Base-by-base conservation (phyloP, 2,797 vertebrate genomes). In the Macropodus opercularis region DNA sequence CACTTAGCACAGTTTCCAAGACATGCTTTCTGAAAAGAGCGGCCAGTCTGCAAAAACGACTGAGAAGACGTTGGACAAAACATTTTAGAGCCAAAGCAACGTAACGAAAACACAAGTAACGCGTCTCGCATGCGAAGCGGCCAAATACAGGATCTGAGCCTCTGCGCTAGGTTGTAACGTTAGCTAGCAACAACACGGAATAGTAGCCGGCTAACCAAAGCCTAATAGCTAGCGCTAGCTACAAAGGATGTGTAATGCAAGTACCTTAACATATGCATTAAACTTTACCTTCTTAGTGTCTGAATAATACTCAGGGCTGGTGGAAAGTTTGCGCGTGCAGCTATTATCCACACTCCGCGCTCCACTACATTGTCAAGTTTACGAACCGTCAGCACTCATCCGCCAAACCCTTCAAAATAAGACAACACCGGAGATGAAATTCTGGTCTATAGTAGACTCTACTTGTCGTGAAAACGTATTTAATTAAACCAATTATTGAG, bases 361-460 rank as follows among this genome's bases (percentile, higher is more conserved):
- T 4, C 36, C 11, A n/a, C 17, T 35, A 39, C 6, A 13, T 0
- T 10, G 0, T 41, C 36, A 49, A 21, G 31, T 0, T 47, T 23
- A 15, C 17, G 10, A n/a, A 5, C 26, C n/a, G 3, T 3, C 8
- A 0, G 23, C 3, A 3, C 1, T 48, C 52, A 24, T 56, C 44
- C 63, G 69, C 1, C 3, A 9, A 17, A 10, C 21, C 14, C 18
- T 72, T 79, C 79, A 73, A 61, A 78, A 51, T 70, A 76, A 68
- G 10, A 4, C 17, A 8, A 14, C n/a, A 3, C 2, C 0, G 1
- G 6, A 1, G n/a, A 6, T 8, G 3, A 5, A 8, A 10, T 19
- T n/a, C n/a, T 47, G 14, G 18, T 19, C 0, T 3, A 15, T 7
- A 18, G 1, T 22, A 0, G 8, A 2, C 2, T 1, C 0, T 4